Conservation (phyloP, 2,888 invertebrate species). For the Sylvicola fuscatus region DNA sequence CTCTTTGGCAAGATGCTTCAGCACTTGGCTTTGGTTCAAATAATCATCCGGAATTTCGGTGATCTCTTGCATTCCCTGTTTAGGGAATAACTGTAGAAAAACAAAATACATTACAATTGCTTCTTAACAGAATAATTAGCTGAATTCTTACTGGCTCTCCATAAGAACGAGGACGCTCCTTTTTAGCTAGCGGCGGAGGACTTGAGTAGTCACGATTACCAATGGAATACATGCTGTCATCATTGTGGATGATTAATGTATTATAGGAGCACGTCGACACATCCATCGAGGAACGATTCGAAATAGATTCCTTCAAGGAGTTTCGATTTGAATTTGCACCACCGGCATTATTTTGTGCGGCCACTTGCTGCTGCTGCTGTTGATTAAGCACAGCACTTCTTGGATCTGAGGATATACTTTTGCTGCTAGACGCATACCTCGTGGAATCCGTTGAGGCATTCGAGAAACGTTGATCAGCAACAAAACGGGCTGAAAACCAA, state of each 20-base stretch:
- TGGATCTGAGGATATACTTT: constrained; percentile 9
- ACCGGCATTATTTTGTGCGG: background rate
- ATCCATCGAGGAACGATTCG: constrained; percentile 44
- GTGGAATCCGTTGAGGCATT: constrained; percentile 10
- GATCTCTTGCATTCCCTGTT: constrained; percentile 38
- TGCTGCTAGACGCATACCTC: constrained; percentile 9
- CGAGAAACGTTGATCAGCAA: constrained; percentile 8
- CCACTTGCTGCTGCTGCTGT: constrained; percentile 1
- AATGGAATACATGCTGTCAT: constrained; percentile 16
- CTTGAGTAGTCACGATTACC: constrained; percentile 8
- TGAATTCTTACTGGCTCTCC: constrained; percentile 7
- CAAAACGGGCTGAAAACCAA: background rate
- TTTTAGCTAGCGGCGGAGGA: constrained; percentile 7
- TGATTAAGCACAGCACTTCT: constrained; percentile 8
- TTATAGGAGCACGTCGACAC: constrained; percentile 64
- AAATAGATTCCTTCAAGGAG: constrained; percentile 34
- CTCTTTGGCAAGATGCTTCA: constrained; percentile 70
- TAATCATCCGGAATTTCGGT: constrained; percentile 73
- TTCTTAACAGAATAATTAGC: background rate
- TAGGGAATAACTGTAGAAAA: background rate
- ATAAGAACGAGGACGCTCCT: constrained; percentile 10
- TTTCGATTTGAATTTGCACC: constrained; percentile 33
- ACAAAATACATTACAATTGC: background rate
- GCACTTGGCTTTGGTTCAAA: constrained; percentile 58
- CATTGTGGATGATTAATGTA: constrained; percentile 63